These are phyloP conservation scores for Halyomorpha halys DNA, from an alignment of 1,140 invertebrate species.

Conservation along the genomic window DNA sequence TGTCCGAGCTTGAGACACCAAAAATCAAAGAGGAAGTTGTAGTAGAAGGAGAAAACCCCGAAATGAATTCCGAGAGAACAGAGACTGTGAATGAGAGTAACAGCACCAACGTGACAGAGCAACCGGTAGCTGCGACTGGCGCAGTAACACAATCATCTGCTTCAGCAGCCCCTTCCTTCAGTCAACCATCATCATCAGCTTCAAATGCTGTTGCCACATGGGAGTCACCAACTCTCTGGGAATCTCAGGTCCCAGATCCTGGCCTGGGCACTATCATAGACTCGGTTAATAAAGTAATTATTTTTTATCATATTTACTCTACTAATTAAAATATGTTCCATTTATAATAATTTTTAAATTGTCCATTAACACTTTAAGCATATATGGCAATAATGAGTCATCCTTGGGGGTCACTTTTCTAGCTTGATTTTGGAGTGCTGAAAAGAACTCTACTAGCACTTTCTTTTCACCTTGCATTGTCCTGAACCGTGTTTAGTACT, in stretches of 20 bases:
- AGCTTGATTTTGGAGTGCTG: no score
- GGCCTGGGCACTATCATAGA: slow-evolving; percentile 32
- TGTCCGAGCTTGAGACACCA: background rate
- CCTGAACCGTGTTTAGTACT: no score
- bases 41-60: background rate
- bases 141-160: background rate
- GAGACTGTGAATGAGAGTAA: background rate
- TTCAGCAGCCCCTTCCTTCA: no score
- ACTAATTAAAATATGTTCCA: no score
- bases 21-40: background rate
- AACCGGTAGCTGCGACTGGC: background rate
- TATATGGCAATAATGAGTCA: no score
- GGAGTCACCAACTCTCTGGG: slow-evolving; percentile 15
- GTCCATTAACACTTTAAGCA: no score
- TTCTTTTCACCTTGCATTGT: no score
- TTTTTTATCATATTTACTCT: no score
- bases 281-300: slow-evolving; percentile 31
- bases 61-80: background rate
- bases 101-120: background rate
- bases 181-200: background rate
- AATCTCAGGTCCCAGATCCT: slow-evolving; percentile 7
- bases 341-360: no score
- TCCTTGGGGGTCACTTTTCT: no score
- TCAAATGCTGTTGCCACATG: background rate
- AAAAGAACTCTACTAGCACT: no score